A percentile compares a stretch with the other conserved stretches of the same genome.
These are phyloP conservation scores for Ceratotherium simum DNA, from an alignment of 2,113 vertebrate species.

Conservation along the genomic window DNA sequence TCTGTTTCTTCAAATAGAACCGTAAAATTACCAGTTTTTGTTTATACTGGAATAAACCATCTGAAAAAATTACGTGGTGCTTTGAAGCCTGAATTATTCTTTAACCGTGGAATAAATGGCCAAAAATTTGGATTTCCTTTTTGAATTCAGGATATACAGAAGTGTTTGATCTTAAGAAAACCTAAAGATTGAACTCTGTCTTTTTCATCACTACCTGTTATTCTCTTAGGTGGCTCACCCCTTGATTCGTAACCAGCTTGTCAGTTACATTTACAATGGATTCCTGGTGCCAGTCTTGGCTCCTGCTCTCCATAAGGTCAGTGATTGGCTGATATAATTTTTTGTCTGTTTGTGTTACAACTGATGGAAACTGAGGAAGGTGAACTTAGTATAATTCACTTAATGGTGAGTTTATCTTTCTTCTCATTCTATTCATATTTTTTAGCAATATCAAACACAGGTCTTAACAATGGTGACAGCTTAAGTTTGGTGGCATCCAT, in stretches of 20 bases:
- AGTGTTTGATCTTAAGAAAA: not conserved
- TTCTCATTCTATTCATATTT: not conserved
- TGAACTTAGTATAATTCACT: not conserved
- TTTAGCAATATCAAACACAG: not conserved
- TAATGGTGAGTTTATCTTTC: not conserved
- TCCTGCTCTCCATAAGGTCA: constrained; percentile 97
- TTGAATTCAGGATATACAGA: not conserved
- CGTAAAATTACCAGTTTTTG: not conserved
- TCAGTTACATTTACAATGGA: constrained; percentile 98
- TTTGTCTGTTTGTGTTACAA: not conserved
- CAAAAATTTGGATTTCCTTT: constrained; percentile 49
- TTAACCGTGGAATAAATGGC: not conserved
- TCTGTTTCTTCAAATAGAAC: not conserved
- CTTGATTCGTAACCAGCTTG: constrained; percentile 94
- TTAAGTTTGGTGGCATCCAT: not conserved
- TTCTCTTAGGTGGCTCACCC: constrained; percentile 93
- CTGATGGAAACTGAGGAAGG: not conserved
- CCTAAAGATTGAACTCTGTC: not conserved
- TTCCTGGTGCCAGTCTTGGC: constrained; percentile 97
- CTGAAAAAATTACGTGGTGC: not conserved
- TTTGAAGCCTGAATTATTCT: not conserved
- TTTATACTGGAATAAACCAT: constrained; percentile 10
- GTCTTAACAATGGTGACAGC: not conserved
- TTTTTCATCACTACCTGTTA: not conserved
- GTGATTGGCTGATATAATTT: constrained; percentile 59